phyloP scores from a whole-genome alignment of 2,797 vertebrate species.

The Eulemur mongoz region DNA sequence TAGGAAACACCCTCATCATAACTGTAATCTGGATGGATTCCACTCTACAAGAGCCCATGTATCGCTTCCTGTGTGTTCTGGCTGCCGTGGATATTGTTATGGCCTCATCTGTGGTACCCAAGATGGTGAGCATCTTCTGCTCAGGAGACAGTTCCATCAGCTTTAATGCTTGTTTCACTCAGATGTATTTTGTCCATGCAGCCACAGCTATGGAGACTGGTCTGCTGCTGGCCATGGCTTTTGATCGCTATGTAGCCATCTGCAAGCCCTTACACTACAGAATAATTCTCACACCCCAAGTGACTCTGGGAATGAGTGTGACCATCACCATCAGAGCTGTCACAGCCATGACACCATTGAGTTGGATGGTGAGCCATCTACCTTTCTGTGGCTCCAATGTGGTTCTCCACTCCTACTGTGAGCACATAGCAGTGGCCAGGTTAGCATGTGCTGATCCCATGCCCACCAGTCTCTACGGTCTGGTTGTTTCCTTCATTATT shows the following conservation, averaged over 20 bases:
- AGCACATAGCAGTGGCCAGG: conserved; percentile 62
- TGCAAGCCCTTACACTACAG: conserved; percentile 66
- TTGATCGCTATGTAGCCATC: conserved; percentile 73
- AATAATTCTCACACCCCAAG: conserved; percentile 50
- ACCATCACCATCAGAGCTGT: not conserved
- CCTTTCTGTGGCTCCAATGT: conserved; percentile 63
- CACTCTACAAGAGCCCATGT: conserved; percentile 67
- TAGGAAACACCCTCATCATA: conserved; percentile 66
- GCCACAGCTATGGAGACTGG: conserved; percentile 65
- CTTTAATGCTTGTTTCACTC: conserved; percentile 64
- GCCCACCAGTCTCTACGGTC: conserved; percentile 50
- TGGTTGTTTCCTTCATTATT: conserved; percentile 58
- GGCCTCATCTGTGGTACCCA: conserved; percentile 65
- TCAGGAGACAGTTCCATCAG: not conserved
- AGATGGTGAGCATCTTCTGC: conserved; percentile 72
- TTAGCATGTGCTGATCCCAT: conserved; percentile 42
- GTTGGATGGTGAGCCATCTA: conserved; percentile 63
- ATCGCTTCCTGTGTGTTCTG: conserved; percentile 70
- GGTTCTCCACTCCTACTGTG: conserved; percentile 72
- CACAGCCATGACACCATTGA: conserved; percentile 55
- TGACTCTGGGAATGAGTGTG: conserved; percentile 37
- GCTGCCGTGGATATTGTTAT: conserved; percentile 20
- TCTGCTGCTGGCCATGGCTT: conserved; percentile 71
- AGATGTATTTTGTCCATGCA: conserved; percentile 69
- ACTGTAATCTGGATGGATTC: conserved; percentile 54